Evolutionary conservation across 1,140 invertebrate species (phyloP), one percentile per base, ranked within the genome.

Genomic region (Drosophila bocqueti): DNA sequence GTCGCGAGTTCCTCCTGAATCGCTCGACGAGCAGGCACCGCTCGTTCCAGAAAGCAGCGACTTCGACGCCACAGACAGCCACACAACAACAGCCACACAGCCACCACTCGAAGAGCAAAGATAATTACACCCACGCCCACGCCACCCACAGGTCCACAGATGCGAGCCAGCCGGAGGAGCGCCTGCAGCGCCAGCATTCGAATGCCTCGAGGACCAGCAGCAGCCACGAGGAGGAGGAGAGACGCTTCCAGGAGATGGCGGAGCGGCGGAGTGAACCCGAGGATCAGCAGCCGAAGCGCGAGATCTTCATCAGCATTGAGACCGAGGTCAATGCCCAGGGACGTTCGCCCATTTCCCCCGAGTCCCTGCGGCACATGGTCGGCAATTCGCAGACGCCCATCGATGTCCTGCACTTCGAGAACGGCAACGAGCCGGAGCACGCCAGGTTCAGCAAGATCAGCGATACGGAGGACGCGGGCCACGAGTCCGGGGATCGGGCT

Each of bases 261-360:
- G 21, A 21, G 21, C 42, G 45, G 9, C 67, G 57, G 0, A 1
- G n/a, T 1, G 38, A 40, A 2, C 31, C 40, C 21, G 76, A 72
- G 9, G 79, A 91, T 16, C 47, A 82, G 26, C 78, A 90, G 24
- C 24, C 24, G 24, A 93, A 93, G 49, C 81, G 90, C 24, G 92
- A 93, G 55, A 92, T 93, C 7, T 93, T 93, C 16, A 93, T 92
- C 2, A 92, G 92, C 67, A 93, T 92, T 50, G 92, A 93, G 52
- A 93, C 89, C 5, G 86, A 92, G 58, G 55, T 85, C 46, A 93
- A 93, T 74, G 92, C 85, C 16, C 74, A 86, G n/a, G 92, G 87
- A 9, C 79, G 59, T 31, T 83, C 82, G 4, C 83, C 92, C 40
- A 91, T 93, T n/a, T 92, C 92, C 3, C 89, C 86, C 0, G 76